Conservation (phyloP, 2,113 vertebrate genomes). For the Poeciliopsis occidentalis region DNA sequence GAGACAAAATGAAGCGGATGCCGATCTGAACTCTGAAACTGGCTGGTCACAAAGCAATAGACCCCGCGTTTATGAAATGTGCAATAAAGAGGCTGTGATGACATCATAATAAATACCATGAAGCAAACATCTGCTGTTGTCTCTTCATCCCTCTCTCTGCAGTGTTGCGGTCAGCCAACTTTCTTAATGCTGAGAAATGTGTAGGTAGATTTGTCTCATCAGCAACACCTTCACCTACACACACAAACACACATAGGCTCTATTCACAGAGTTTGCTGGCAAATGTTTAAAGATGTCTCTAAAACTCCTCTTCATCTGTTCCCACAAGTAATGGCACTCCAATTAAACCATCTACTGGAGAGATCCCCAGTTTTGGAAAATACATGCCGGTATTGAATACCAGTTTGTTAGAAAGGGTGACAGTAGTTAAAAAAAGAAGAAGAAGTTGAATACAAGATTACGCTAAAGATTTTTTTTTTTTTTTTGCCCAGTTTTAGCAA, state of each 20-base stretch:
- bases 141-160: conserved; percentile 45
- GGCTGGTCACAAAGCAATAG: conserved; percentile 67
- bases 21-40: conserved; percentile 50
- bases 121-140: conserved; percentile 48
- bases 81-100: conserved; percentile 74
- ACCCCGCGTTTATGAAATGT: conserved; percentile 49
- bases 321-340: conserved; percentile 65
- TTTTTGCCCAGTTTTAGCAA: neutral
- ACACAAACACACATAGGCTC: conserved; percentile 35
- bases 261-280: conserved; percentile 61
- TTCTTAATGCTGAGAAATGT: conserved; percentile 8
- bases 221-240: conserved; percentile 23
- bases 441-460: neutral
- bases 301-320: conserved; percentile 65
- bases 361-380: conserved; percentile 45
- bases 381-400: conserved; percentile 31
- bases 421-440: neutral
- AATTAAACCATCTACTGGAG: conserved; percentile 64
- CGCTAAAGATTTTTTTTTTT: neutral
- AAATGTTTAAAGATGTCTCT: conserved; percentile 65
- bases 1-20: conserved; percentile 21
- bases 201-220: conserved; percentile 27
- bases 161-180: conserved; percentile 16
- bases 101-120: conserved; percentile 69
- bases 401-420: neutral